Conservation (phyloP, 1,140 invertebrate genomes). For the Gryllus bimaculatus region DNA sequence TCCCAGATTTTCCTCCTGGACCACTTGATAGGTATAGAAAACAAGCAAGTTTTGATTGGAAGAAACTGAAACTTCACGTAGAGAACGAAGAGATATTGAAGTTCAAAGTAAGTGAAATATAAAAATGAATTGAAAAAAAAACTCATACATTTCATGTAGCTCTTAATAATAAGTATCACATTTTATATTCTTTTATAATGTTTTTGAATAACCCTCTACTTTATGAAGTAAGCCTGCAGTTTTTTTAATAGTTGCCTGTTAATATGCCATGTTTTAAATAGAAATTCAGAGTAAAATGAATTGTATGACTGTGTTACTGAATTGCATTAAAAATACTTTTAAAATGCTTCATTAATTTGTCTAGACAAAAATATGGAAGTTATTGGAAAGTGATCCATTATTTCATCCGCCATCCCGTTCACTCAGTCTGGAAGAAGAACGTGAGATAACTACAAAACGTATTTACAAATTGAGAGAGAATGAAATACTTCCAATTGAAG, state of each 20-base stretch:
- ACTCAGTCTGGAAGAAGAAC: conserved; percentile 48
- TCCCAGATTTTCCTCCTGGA: conserved; percentile 40
- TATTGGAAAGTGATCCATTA: conserved; percentile 67
- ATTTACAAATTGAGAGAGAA: conserved; percentile 53
- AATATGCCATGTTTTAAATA: too few relatives aligned
- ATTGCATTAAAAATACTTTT: too few relatives aligned
- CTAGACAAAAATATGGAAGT: conserved; percentile 72
- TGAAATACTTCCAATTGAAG: conserved; percentile 48
- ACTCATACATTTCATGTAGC: not conserved
- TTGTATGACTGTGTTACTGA: too few relatives aligned
- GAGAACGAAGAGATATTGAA: conserved; percentile 59
- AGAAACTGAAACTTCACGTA: conserved; percentile 58
- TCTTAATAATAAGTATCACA: not conserved
- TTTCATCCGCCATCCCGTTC: conserved; percentile 46
- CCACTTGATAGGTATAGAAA: conserved; percentile 63
- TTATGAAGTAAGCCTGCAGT: too few relatives aligned
- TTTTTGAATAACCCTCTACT: too few relatives aligned
- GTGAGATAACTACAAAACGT: conserved; percentile 48
- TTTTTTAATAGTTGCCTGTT: too few relatives aligned
- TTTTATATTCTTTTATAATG: too few relatives aligned
- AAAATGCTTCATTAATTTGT: conserved; percentile 27
- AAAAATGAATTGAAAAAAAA: not conserved
- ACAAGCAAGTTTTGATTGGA: conserved; percentile 68
- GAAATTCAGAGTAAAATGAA: too few relatives aligned
- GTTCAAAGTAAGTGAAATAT: conserved; percentile 49